Conservation (phyloP, 2,888 invertebrate genomes). For the Nemapogon koenigi region DNA sequence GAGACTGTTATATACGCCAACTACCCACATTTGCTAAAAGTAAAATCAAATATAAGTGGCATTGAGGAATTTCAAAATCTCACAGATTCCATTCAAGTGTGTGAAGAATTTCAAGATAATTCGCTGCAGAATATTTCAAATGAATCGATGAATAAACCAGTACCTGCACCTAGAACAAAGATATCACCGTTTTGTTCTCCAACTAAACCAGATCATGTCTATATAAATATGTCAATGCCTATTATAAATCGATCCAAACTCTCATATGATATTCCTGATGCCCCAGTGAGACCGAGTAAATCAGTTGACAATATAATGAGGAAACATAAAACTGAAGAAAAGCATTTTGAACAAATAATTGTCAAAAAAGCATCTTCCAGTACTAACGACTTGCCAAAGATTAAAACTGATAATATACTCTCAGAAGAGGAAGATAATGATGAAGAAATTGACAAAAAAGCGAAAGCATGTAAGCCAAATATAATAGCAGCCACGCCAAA, state of each 20-base stretch:
- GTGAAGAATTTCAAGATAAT: conserved; percentile 52
- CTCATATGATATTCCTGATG: conserved; percentile 39
- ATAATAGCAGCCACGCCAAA: conserved; percentile 55
- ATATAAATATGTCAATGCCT: conserved; percentile 65
- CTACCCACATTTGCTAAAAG: conserved; percentile 39
- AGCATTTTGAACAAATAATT: too few species aligned
- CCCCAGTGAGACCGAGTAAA: conserved; percentile 38
- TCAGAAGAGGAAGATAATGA: conserved; percentile 22
- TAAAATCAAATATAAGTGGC: conserved; percentile 44
- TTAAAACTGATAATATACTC: conserved; percentile 15
- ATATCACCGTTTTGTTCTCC: conserved; percentile 38
- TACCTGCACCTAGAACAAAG: conserved; percentile 66
- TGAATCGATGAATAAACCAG: conserved; percentile 58
- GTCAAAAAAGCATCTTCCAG: too few species aligned
- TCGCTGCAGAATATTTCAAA: conserved; percentile 33
- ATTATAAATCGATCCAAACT: conserved; percentile 34
- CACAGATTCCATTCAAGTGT: conserved; percentile 71
- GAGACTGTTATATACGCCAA: conserved; percentile 52
- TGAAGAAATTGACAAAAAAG: conserved; percentile 17
- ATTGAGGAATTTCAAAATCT: conserved; percentile 67
- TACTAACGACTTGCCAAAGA: too few species aligned
- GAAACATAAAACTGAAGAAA: conserved; percentile 18
- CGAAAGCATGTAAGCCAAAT: conserved; percentile 45
- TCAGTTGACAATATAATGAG: conserved; percentile 24
- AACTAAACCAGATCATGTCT: conserved; percentile 60